Evolutionary conservation across 2,888 invertebrate genomes (phyloP), one percentile per base, ranked within the genome.

Genomic region (Eurois occulta): DNA sequence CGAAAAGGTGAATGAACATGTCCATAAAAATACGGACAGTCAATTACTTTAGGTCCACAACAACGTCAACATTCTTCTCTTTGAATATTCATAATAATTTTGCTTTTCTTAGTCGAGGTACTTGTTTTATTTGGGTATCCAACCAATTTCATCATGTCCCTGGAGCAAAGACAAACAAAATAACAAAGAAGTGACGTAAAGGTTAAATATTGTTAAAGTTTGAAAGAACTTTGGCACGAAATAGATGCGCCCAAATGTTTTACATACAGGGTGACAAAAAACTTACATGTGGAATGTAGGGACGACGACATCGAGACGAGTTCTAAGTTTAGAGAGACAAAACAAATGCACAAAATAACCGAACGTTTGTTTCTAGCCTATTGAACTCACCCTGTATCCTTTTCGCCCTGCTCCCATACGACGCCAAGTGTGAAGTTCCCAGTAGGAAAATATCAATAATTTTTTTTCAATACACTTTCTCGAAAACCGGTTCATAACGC

Each of bases 171-270:
- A 85, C 88, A 91, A 92, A 91, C 91, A 80, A 79, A 80, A 52
- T 80, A 78, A 78, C 66, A 90, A 90, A 88, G 87, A 92, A 91
- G 91, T 89, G 89, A 90, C 90, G 90, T 90, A 91, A 90, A 91
- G 91, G 92, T 94, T 94, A 93, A 93, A 94, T 94, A 94, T 93
- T 92, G 91, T 92, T 89, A 89, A 93, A 94, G 91, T 94, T 94
- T 91, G 90, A 90, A 92, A 43, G 84, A 84, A 88, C 72, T 75
- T 84, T 75, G 60, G 70, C 76, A 82, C 72, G 66, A 78, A 81
- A 80, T 82, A 83, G 81, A 82, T 83, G 76, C 60, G 72, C 16
- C 62, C 46, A 77, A 87, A 81, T 81, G 69, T 86, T 80, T 81
- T 80, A 79, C 72, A 73, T 83, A 81, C 74, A 66, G 77, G 72